phyloP scores from a whole-genome alignment of 1,140 invertebrate species.

The Eulimnadia texana region DNA sequence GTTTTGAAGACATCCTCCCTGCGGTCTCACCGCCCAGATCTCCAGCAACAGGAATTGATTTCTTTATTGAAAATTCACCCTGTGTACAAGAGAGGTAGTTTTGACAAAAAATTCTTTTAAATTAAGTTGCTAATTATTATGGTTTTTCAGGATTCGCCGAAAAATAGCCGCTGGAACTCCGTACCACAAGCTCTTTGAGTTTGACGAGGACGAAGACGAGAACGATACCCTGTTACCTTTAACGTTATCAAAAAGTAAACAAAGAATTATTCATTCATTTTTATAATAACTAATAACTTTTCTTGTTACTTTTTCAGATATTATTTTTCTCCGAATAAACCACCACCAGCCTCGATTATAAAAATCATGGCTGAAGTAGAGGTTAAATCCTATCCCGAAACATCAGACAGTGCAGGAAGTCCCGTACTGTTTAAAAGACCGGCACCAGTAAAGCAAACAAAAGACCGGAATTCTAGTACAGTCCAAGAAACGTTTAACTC shows the following conservation, averaged over 20 bases:
- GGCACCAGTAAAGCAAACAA: neutral
- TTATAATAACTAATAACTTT: neutral
- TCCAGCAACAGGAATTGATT: neutral
- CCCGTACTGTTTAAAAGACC: neutral
- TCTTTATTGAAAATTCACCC: neutral
- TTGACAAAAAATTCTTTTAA: neutral
- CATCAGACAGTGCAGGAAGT: neutral
- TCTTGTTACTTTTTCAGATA: neutral
- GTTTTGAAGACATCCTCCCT: neutral
- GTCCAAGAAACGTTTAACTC: neutral
- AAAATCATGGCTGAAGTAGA: slow-evolving; percentile 5
- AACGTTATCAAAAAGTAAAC: slow-evolving; percentile 11
- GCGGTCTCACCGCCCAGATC: neutral
- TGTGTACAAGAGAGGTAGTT: neutral
- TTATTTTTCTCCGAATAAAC: neutral
- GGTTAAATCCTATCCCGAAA: neutral
- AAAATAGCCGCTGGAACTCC: neutral
- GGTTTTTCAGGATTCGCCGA: neutral
- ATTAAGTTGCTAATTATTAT: neutral
- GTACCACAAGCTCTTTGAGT: neutral
- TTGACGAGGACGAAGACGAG: slow-evolving; percentile 2
- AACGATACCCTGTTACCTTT: neutral
- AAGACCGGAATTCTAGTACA: neutral
- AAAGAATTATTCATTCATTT: no score
- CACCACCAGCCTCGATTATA: neutral